These are phyloP conservation scores for Excalfactoria chinensis DNA, from an alignment of 2,113 vertebrate genomes.

Conservation along the genomic window DNA sequence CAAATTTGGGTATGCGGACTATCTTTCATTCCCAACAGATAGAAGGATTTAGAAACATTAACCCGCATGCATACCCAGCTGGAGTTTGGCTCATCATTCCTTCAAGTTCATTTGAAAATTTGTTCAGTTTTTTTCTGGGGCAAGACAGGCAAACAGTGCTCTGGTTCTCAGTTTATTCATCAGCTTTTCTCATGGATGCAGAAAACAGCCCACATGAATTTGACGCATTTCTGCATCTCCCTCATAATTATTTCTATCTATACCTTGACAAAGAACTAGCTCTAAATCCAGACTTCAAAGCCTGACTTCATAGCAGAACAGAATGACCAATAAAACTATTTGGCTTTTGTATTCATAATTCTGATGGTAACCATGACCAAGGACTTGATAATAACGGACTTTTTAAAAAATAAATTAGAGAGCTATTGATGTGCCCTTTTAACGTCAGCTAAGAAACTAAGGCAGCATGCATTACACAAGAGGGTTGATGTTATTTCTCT, in stretches of 20 bases:
- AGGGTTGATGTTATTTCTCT: not conserved
- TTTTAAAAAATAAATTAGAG: not conserved
- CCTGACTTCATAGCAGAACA: not conserved
- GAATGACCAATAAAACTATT: not conserved
- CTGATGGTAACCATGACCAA: not conserved
- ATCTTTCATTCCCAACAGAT: not conserved
- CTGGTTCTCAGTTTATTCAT: not conserved
- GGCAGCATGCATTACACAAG: not conserved
- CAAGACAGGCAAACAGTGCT: not conserved
- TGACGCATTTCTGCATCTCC: not conserved
- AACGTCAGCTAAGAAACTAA: not conserved
- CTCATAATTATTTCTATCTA: not conserved
- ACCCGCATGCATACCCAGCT: not conserved
- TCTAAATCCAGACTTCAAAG: not conserved
- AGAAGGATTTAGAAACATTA: not conserved
- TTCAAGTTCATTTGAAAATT: not conserved
- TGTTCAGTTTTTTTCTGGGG: not conserved
- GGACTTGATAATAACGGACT: not conserved
- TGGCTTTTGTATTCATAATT: not conserved
- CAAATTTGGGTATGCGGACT: not conserved
- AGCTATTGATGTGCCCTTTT: not conserved
- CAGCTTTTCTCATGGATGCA: not conserved
- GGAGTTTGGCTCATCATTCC: not conserved
- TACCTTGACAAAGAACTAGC: not conserved
- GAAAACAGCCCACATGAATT: not conserved